phyloP scores from a whole-genome alignment of 2,797 vertebrate species.

The Paguma larvata region DNA sequence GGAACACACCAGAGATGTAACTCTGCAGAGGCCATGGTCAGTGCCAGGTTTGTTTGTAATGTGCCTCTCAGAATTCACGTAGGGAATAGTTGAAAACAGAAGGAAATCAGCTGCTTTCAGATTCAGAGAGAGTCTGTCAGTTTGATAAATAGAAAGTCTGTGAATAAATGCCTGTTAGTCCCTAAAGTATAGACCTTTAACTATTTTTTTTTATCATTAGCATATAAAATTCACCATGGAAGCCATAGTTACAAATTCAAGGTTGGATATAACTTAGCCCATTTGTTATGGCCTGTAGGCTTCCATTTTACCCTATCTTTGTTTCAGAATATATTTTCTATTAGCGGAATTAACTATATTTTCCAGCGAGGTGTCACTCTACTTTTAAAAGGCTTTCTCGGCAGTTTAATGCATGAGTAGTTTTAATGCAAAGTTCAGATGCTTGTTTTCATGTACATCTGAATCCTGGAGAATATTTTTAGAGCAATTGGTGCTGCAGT shows the following conservation, averaged over 20 bases:
- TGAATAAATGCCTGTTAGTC: slow-evolving; percentile 72
- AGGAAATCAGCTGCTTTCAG: slow-evolving; percentile 76
- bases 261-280: slow-evolving; percentile 54
- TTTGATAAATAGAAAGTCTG: slow-evolving; percentile 81
- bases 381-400: slow-evolving; percentile 67
- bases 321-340: slow-evolving; percentile 79
- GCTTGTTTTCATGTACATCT: slow-evolving; percentile 75
- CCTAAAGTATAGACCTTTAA: slow-evolving; percentile 76
- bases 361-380: slow-evolving; percentile 61
- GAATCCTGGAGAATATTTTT: slow-evolving; percentile 67
- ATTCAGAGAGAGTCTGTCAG: slow-evolving; percentile 64
- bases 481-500: slow-evolving; percentile 75
- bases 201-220: slow-evolving; percentile 72
- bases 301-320: slow-evolving; percentile 70
- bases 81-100: slow-evolving; percentile 57
- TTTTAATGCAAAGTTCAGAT: slow-evolving; percentile 75
- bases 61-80: slow-evolving; percentile 70
- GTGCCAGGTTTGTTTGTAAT: background rate
- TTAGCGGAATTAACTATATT: slow-evolving; percentile 74
- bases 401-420: slow-evolving; percentile 69
- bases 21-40: slow-evolving; percentile 65
- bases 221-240: slow-evolving; percentile 70
- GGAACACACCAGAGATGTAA: slow-evolving; percentile 41
- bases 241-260: slow-evolving; percentile 74
- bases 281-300: slow-evolving; percentile 66